Conservation (phyloP, 2,797 vertebrate genomes). For the Sebastolobus altivelis region DNA sequence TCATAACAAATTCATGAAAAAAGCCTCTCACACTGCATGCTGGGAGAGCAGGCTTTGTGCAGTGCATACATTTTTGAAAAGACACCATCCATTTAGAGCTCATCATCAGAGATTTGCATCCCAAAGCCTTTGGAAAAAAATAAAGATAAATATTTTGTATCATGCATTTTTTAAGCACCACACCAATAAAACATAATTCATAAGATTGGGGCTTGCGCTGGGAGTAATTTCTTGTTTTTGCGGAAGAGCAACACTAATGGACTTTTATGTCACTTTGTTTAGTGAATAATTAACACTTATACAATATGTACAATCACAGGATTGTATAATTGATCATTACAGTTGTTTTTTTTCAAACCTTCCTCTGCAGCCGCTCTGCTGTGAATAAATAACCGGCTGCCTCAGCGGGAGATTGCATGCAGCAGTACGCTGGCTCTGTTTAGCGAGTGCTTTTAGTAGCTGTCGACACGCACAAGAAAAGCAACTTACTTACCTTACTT, state of each 20-base stretch:
- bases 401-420: slow-evolving; percentile 6
- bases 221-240: slow-evolving; percentile 70
- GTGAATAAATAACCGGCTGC: slow-evolving; percentile 69
- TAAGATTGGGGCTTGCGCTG: slow-evolving; percentile 62
- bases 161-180: slow-evolving; percentile 83
- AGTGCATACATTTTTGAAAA: slow-evolving; percentile 86
- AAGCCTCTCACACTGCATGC: slow-evolving; percentile 80
- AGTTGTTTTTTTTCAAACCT: slow-evolving; percentile 76
- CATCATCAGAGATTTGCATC: slow-evolving; percentile 84
- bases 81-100: slow-evolving; percentile 83
- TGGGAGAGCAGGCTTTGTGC: slow-evolving; percentile 78
- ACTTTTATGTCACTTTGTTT: slow-evolving; percentile 86
- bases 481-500: slow-evolving; percentile 2
- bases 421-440: slow-evolving; percentile 10
- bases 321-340: slow-evolving; percentile 81
- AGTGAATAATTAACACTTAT: slow-evolving; percentile 86
- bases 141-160: slow-evolving; percentile 87
- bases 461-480: background rate
- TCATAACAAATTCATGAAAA: slow-evolving; percentile 88
- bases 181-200: slow-evolving; percentile 77
- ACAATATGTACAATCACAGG: slow-evolving; percentile 75
- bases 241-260: slow-evolving; percentile 81
- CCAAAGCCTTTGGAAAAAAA: slow-evolving; percentile 70
- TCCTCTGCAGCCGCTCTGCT: slow-evolving; percentile 49
- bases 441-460: slow-evolving; percentile 40